Conservation (phyloP, 2,888 invertebrate species). For the Gisinianus flammeolus region DNA sequence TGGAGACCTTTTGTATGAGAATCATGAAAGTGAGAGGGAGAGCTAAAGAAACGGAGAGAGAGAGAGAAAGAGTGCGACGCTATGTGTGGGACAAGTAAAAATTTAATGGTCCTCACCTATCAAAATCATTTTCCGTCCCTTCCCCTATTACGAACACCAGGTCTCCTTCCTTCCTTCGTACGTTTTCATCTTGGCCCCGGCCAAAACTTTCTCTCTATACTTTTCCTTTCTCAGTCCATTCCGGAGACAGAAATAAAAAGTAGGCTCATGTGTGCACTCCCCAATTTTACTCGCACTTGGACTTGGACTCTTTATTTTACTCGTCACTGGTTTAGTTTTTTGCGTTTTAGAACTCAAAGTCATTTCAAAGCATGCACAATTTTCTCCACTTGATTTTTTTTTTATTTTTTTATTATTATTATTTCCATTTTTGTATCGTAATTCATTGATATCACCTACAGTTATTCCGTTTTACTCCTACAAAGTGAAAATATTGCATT, state of each 20-base stretch:
- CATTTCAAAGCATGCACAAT: no score
- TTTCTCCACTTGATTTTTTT: no score
- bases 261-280: neutral
- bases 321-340: no score
- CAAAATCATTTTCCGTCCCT: slow-evolving; percentile 40
- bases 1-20: neutral
- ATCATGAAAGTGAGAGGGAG: neutral
- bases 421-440: no score
- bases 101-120: slow-evolving; percentile 47
- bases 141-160: slow-evolving; percentile 37
- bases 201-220: neutral
- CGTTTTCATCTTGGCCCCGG: neutral
- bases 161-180: neutral
- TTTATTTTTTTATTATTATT: no score
- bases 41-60: neutral
- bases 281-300: no score
- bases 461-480: no score
- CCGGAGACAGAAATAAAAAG: neutral
- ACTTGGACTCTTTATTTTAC: no score
- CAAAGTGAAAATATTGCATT: no score
- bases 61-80: neutral
- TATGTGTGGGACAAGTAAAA: slow-evolving; percentile 31
- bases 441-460: no score
- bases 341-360: no score
- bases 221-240: neutral